Conservation (phyloP, 2,888 invertebrate species). For the Endomychus coccineus region DNA sequence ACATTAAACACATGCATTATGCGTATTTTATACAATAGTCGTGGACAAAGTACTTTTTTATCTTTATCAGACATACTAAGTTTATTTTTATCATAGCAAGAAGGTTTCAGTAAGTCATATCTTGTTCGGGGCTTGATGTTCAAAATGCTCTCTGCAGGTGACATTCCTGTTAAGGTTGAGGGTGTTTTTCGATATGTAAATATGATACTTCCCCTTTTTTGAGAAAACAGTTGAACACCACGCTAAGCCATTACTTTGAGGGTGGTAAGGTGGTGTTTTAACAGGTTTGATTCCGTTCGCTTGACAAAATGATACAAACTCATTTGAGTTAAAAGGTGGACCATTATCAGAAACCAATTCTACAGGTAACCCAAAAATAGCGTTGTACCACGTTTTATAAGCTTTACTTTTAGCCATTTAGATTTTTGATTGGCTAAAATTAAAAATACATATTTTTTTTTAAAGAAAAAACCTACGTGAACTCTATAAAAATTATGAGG, state of each 20-base stretch:
- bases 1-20: too few species aligned
- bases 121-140: constrained; percentile 14
- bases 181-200: constrained; percentile 16
- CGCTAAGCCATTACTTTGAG: constrained; percentile 22
- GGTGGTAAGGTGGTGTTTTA: constrained; percentile 23
- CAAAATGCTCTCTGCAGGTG: too few species aligned
- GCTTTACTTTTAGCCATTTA: constrained; percentile 24
- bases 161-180: constrained; percentile 1
- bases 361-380: constrained; percentile 20
- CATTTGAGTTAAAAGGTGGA: constrained; percentile 21
- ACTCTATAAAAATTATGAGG: too few species aligned
- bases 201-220: constrained; percentile 2
- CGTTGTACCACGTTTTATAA: constrained; percentile 19
- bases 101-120: constrained; percentile 17
- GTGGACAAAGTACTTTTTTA: too few species aligned
- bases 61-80: too few species aligned
- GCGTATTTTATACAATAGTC: too few species aligned
- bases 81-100: too few species aligned
- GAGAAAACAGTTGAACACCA: too few species aligned
- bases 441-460: constrained; percentile 14
- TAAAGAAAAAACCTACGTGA: constrained; percentile 16
- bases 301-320: constrained; percentile 22
- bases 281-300: constrained; percentile 24
- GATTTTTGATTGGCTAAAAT: constrained; percentile 21
- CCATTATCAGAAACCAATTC: constrained; percentile 24